Base-by-base conservation (phyloP, 2,113 vertebrate genomes). In the Pomatostomus ruficeps region DNA sequence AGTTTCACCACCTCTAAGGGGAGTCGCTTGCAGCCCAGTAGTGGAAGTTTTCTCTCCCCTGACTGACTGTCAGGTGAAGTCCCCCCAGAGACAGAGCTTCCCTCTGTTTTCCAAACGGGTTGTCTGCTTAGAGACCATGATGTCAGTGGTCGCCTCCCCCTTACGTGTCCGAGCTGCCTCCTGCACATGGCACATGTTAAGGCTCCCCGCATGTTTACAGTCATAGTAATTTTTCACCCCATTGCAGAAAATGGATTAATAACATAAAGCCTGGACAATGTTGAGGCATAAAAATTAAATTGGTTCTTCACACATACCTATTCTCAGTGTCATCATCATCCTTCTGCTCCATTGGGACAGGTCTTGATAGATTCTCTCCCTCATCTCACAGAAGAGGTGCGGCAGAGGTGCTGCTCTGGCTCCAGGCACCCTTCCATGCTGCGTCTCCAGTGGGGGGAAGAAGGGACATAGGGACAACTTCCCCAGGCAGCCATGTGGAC, bases 171-270 rank as follows among this genome's bases (percentile, higher is more conserved):
- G 0, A 35, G 54, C 20, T 71, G 65, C 33, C 36, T 19, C 12
- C 25, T 42, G 45, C 31, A 31, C 0, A 0, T 31, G 24, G 19
- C 6, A 6, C 1, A 0, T 11, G 11, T 42, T 28, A 48, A 31
- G 28, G 42, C 40, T 55, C 22, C 13, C 42, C 1, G 0, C 28
- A 46, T 0, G 1, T 16, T 13, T 18, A 38, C 12, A 38, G 51
- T 25, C 31, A 45, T 16, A 42, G 29, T n/a, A 31, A 51, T 31
- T 61, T 51, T 43, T 51, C 36, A 35, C 31, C 20, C 16, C 12
- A 9, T 21, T 12, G 31, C 25, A 31, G 25, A 43, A 83, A 61
- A 43, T 25, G 21, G 13, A 36, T 71, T 71, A 51, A 13, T 52
- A 43, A 21, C 16, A 36, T 35, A 35, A 71, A 71, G 8, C 12